These are phyloP conservation scores for Amyelois transitella DNA, from an alignment of 1,140 invertebrate species.

Conservation along the genomic window DNA sequence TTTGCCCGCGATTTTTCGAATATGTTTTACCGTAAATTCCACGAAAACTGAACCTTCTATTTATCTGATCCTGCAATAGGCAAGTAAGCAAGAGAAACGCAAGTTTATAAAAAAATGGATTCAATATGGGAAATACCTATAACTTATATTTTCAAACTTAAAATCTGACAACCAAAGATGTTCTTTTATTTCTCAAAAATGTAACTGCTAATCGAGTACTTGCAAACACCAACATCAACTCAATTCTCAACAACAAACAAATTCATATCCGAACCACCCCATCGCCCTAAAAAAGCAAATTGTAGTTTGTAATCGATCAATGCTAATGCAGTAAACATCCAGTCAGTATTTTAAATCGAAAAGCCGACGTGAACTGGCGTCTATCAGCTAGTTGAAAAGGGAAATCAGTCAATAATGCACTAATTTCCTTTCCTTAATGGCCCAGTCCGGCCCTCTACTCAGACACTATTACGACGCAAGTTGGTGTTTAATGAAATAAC, in stretches of 20 bases:
- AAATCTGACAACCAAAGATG: too few species aligned
- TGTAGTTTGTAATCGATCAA: conserved; percentile 13
- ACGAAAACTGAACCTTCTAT: too few species aligned
- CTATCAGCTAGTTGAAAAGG: conserved; percentile 68
- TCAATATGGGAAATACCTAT: too few species aligned
- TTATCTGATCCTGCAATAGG: too few species aligned
- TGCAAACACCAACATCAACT: neutral
- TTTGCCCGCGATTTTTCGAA: too few species aligned
- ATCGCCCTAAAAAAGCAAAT: neutral
- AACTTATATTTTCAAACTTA: too few species aligned
- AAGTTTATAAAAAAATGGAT: too few species aligned
- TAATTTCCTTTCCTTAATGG: conserved; percentile 72
- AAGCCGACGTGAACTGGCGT: conserved; percentile 52
- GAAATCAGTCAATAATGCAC: conserved; percentile 73
- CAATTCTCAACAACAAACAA: neutral
- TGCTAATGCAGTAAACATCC: conserved; percentile 52
- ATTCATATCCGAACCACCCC: neutral
- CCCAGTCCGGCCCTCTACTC: conserved; percentile 59
- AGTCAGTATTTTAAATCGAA: conserved; percentile 65
- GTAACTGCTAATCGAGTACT: neutral
- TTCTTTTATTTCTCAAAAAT: neutral
- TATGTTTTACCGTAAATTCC: too few species aligned
- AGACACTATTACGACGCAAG: conserved; percentile 65
- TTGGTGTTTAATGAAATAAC: conserved; percentile 57
- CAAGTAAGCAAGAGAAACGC: too few species aligned